Percentiles rank a stretch among this genome's conserved stretches.
These are phyloP conservation scores for Hippocampus abdominalis DNA, from an alignment of 2,113 vertebrate species.

Conservation along the genomic window DNA sequence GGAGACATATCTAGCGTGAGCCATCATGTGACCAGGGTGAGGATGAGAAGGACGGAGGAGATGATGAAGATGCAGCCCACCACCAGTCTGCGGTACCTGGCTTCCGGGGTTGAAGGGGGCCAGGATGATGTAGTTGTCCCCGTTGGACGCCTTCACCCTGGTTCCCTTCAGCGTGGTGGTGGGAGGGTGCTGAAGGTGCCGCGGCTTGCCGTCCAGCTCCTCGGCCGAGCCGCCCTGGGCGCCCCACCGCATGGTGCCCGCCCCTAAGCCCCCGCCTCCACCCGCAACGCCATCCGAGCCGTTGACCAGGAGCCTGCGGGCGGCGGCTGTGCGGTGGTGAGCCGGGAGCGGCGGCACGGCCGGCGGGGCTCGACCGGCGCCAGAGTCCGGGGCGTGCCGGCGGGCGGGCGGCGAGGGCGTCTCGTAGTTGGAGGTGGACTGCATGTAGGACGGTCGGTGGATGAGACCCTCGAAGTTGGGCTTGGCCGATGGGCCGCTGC, in stretches of 20 bases:
- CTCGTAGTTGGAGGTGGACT: conserved; percentile 72
- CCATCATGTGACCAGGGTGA: conserved; percentile 64
- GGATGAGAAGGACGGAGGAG: conserved; percentile 64
- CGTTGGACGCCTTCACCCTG: conserved; percentile 74
- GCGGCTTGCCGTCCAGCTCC: conserved; percentile 70
- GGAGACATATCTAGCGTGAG: conserved; percentile 71
- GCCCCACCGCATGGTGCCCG: conserved; percentile 62
- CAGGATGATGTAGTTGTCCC: conserved; percentile 93
- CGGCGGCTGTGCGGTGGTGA: conserved; percentile 79
- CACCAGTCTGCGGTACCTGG: conserved; percentile 80
- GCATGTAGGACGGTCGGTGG: conserved; percentile 84
- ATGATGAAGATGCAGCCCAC: conserved; percentile 68
- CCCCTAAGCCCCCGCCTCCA: neutral
- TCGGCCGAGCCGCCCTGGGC: conserved; percentile 76
- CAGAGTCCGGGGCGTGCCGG: conserved; percentile 62
- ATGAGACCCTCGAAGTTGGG: conserved; percentile 77
- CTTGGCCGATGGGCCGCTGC: conserved; percentile 82
- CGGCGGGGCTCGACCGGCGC: conserved; percentile 71
- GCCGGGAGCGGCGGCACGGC: conserved; percentile 66
- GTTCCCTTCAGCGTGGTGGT: conserved; percentile 74
- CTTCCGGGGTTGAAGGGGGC: conserved; percentile 85
- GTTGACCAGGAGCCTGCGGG: conserved; percentile 79
- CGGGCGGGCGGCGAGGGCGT: conserved; percentile 77
- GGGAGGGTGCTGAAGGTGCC: conserved; percentile 56
- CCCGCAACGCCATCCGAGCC: conserved; percentile 55